A percentile compares a stretch with the other conserved stretches of the same genome.
Conservation (phyloP, 2,113 vertebrate species). For the Columba janthina region DNA sequence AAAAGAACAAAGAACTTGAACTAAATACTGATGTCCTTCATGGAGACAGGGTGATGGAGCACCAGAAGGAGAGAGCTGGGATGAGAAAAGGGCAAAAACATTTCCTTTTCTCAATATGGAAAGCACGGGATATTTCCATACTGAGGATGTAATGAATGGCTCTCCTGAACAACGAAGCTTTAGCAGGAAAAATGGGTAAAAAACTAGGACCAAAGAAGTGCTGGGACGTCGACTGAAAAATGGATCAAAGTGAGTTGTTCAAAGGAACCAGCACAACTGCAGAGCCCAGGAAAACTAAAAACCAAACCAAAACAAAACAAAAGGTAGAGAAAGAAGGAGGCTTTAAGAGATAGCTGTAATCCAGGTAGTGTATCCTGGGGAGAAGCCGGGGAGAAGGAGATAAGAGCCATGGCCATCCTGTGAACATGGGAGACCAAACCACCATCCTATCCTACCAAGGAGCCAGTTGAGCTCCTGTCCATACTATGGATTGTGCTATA, state of each 20-base stretch:
- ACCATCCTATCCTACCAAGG: background rate
- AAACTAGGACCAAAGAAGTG: background rate
- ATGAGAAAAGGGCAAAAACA: background rate
- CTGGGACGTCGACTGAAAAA: background rate
- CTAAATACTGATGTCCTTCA: background rate
- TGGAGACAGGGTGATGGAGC: background rate
- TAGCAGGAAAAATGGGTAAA: background rate
- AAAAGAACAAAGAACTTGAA: background rate
- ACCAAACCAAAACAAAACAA: background rate
- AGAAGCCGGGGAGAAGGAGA: background rate
- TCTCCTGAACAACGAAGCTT: background rate
- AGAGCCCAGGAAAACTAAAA: background rate
- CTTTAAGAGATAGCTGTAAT: background rate
- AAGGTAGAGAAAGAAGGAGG: background rate
- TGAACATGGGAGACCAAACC: rapidly evolving
- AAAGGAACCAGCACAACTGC: background rate
- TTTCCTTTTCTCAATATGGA: background rate
- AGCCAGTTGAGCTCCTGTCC: background rate
- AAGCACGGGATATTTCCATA: background rate
- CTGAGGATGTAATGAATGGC: background rate
- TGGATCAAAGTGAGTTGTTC: background rate
- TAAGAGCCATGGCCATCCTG: background rate
- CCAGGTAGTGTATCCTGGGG: background rate
- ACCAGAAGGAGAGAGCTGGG: background rate
- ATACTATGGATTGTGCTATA: background rate